These are phyloP conservation scores for Stomorhina lunata DNA, from an alignment of 2,888 invertebrate species.

Conservation along the genomic window DNA sequence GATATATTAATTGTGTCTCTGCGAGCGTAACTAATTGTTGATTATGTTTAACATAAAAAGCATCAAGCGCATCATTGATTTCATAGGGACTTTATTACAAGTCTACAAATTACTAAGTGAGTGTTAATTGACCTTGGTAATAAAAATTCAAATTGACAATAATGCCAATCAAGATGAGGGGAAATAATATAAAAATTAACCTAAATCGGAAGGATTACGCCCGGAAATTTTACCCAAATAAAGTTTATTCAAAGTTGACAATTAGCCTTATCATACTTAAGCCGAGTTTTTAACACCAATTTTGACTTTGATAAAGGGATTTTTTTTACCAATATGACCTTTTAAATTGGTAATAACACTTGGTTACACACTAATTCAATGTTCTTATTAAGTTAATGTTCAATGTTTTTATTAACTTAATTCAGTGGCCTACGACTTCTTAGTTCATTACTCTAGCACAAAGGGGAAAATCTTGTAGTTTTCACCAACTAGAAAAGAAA, in stretches of 20 bases:
- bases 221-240: no score
- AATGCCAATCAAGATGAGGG: not conserved
- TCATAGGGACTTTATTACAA: not conserved
- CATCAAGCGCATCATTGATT: constrained; percentile 12
- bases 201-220: no score
- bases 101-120: not conserved
- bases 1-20: not conserved
- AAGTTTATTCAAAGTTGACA: no score
- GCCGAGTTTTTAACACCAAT: not conserved
- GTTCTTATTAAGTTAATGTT: no score
- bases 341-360: not conserved
- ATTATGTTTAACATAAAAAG: not conserved
- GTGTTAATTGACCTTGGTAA: constrained; percentile 5
- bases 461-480: no score
- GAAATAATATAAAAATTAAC: no score
- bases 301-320: not conserved
- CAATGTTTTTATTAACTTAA: not conserved
- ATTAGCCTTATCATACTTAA: no score
- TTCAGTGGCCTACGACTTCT: not conserved
- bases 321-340: not conserved
- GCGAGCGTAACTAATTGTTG: constrained; percentile 27
- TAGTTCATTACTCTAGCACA: no score
- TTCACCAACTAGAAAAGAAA: not conserved
- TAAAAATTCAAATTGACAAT: not conserved
- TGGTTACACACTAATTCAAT: no score